These are phyloP conservation scores for Sisor rabdophorus DNA, from an alignment of 2,113 vertebrate genomes.

Conservation along the genomic window DNA sequence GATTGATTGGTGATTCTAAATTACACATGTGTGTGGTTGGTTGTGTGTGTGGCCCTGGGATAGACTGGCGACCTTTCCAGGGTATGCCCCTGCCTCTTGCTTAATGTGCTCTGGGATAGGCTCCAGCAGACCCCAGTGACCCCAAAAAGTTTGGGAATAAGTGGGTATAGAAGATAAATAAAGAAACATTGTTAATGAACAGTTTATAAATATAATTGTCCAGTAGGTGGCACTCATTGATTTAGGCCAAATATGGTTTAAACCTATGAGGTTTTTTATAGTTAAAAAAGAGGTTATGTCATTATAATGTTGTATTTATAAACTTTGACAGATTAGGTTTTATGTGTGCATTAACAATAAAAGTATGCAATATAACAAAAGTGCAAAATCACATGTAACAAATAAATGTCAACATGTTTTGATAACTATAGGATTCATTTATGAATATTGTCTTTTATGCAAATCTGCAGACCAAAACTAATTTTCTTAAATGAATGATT, in stretches of 20 bases:
- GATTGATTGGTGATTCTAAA: no score
- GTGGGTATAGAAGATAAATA: background rate
- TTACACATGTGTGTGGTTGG: no score
- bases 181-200: background rate
- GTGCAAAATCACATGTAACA: background rate
- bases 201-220: background rate
- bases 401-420: no score
- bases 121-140: no score
- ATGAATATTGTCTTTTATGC: background rate
- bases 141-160: background rate
- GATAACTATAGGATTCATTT: background rate
- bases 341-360: background rate
- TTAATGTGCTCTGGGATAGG: no score
- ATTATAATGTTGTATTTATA: background rate
- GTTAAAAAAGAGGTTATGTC: background rate
- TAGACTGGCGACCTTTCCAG: no score
- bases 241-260: background rate
- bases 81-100: no score
- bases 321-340: background rate
- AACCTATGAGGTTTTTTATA: background rate
- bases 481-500: background rate
- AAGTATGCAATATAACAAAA: background rate
- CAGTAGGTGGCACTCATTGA: conserved; percentile 58
- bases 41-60: no score
- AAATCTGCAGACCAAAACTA: background rate